Percentiles rank a stretch among this genome's conserved stretches.
Conservation (phyloP, 2,888 invertebrate species). For the Xylota sylvarum region DNA sequence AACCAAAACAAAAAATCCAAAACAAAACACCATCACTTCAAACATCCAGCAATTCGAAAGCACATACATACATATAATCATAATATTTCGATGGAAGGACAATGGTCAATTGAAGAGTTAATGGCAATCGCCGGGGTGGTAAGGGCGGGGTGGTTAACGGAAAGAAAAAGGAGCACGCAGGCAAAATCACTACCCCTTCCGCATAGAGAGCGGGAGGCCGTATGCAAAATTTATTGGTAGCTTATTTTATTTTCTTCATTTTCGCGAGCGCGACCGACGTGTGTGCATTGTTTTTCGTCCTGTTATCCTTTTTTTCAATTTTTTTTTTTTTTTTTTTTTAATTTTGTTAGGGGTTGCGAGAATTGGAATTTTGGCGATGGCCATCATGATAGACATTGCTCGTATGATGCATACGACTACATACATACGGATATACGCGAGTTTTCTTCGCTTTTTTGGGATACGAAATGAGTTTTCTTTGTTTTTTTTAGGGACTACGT, state of each 20-base stretch:
- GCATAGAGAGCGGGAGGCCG: constrained; percentile 24
- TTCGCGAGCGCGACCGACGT: constrained; percentile 58
- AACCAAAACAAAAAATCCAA: constrained; percentile 33
- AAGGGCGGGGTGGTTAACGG: constrained; percentile 39
- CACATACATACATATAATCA: constrained; percentile 75
- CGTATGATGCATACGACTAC: constrained; percentile 5
- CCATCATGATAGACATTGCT: constrained; percentile 61
- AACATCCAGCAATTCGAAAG: constrained; percentile 66
- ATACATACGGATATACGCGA: constrained; percentile 2
- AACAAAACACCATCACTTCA: constrained; percentile 74
- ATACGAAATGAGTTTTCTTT: constrained; percentile 62
- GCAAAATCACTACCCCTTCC: constrained; percentile 66
- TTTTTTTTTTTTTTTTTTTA: constrained; percentile 42
- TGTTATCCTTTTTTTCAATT: no score
- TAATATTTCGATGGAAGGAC: constrained; percentile 76
- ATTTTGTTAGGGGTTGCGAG: constrained; percentile 71
- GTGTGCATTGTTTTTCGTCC: constrained; percentile 60
- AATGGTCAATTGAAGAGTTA: constrained; percentile 77
- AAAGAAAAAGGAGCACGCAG: constrained; percentile 72
- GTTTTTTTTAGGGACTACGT: constrained; percentile 22
- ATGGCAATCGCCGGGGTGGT: constrained; percentile 53
- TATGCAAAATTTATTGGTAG: constrained; percentile 75
- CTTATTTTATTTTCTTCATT: constrained; percentile 74
- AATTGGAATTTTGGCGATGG: constrained; percentile 66
- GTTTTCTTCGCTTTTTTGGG: constrained; percentile 65